phyloP scores from a whole-genome alignment of 2,888 invertebrate species.

The Ischnura elegans region DNA sequence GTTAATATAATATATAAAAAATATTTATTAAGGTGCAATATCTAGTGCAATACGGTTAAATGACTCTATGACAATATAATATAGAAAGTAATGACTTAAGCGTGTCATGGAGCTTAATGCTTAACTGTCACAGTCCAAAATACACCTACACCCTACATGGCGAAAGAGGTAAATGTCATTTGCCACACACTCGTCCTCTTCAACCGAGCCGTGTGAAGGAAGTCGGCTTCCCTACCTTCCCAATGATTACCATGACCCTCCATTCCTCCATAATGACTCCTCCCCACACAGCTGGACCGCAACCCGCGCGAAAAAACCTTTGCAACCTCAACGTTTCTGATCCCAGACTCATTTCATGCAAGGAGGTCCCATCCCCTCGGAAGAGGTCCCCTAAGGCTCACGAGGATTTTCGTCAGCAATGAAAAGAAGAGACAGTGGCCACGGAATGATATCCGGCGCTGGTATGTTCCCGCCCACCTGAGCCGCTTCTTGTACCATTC shows the following conservation, averaged over 20 bases:
- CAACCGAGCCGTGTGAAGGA: neutral
- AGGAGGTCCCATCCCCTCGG: neutral
- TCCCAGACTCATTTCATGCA: constrained; percentile 47
- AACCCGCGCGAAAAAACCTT: neutral
- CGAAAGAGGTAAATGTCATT: too few species aligned
- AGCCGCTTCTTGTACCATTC: neutral
- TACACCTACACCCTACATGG: too few species aligned
- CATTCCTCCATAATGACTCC: neutral
- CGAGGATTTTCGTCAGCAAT: constrained; percentile 36
- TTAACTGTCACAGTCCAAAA: too few species aligned
- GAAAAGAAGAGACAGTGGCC: constrained; percentile 46
- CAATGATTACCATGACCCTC: constrained; percentile 5
- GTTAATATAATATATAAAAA: too few species aligned
- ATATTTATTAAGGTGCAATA: too few species aligned
- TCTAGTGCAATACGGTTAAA: too few species aligned
- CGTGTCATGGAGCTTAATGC: too few species aligned
- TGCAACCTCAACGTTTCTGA: constrained; percentile 1
- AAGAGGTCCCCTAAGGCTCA: neutral
- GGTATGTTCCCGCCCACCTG: neutral
- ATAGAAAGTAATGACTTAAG: too few species aligned
- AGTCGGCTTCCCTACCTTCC: constrained; percentile 1
- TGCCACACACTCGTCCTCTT: neutral
- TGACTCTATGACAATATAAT: too few species aligned
- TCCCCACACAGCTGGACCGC: neutral
- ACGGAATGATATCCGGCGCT: constrained; percentile 33